These are phyloP conservation scores for Cryptocheilus praepositus DNA, from an alignment of 2,888 invertebrate species.

Conservation along the genomic window DNA sequence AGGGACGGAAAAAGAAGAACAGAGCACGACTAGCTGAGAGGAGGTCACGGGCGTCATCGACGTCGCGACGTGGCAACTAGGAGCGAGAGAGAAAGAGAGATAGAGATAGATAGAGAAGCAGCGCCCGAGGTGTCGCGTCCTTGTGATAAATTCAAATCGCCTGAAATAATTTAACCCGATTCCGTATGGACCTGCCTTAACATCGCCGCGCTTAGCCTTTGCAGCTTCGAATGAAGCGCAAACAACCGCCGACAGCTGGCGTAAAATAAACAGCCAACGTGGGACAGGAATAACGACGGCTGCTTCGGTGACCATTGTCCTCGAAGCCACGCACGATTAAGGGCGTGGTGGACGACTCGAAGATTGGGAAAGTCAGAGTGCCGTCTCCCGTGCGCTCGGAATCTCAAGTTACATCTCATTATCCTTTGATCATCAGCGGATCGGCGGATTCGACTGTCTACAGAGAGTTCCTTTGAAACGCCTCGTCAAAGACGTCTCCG, in stretches of 20 bases:
- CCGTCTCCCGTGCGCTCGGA: not conserved
- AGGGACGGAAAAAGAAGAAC: not conserved
- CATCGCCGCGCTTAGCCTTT: too few species aligned
- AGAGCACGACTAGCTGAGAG: not conserved
- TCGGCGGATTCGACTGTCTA: not conserved
- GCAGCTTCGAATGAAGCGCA: too few species aligned
- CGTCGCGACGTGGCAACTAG: too few species aligned
- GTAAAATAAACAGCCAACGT: too few species aligned
- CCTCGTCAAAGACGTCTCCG: too few species aligned
- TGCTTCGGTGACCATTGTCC: too few species aligned
- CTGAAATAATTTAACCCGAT: constrained; percentile 12
- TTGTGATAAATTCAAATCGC: constrained; percentile 11
- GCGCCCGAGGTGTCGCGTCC: not conserved
- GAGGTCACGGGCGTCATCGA: constrained; percentile 8
- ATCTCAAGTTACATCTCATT: not conserved
- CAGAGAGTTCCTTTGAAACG: too few species aligned
- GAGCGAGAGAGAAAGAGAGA: not conserved
- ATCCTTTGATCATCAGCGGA: not conserved
- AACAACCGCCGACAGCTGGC: too few species aligned
- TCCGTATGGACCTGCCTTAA: not conserved
- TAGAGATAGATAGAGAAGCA: not conserved
- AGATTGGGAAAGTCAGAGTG: too few species aligned
- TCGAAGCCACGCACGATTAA: too few species aligned
- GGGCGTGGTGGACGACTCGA: too few species aligned
- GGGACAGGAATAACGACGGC: too few species aligned